Conservation (phyloP, 2,113 vertebrate species). For the Ranitomeya variabilis region DNA sequence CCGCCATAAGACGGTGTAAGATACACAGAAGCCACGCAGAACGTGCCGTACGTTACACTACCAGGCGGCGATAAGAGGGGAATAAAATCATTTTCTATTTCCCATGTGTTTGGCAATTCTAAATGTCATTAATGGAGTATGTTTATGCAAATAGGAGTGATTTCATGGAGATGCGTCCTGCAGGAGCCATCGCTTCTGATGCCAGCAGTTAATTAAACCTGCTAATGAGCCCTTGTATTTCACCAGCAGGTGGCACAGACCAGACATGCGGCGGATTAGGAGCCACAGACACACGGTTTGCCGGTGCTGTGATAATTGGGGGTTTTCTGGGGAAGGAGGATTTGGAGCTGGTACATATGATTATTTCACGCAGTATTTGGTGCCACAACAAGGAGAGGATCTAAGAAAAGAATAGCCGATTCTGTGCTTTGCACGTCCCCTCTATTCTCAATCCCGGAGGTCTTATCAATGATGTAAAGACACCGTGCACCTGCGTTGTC, state of each 20-base stretch:
- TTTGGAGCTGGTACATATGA: too few species aligned
- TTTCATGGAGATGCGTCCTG: neutral
- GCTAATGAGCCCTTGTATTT: constrained; percentile 5
- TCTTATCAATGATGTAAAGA: too few species aligned
- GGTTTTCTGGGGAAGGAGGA: neutral
- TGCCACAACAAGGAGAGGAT: too few species aligned
- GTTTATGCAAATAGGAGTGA: constrained; percentile 12
- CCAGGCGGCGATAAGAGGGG: neutral
- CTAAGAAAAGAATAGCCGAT: too few species aligned
- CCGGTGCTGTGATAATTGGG: constrained; percentile 20
- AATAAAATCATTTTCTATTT: constrained; percentile 48
- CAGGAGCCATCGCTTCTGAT: neutral
- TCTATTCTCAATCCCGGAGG: too few species aligned
- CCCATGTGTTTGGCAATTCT: constrained; percentile 9
- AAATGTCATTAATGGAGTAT: constrained; percentile 1
- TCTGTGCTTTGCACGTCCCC: too few species aligned
- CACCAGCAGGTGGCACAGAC: neutral
- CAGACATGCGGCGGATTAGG: neutral
- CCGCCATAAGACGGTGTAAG: constrained; percentile 1
- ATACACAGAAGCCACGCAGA: neutral
- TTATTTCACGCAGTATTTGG: too few species aligned
- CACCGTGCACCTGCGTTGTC: too few species aligned
- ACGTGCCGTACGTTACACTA: neutral
- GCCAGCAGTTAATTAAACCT: constrained; percentile 11
- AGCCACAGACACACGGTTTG: neutral